A percentile compares a stretch with the other conserved stretches of the same genome.
These are phyloP conservation scores for Ardeotis arabs DNA, from an alignment of 2,113 vertebrate species.

Conservation along the genomic window DNA sequence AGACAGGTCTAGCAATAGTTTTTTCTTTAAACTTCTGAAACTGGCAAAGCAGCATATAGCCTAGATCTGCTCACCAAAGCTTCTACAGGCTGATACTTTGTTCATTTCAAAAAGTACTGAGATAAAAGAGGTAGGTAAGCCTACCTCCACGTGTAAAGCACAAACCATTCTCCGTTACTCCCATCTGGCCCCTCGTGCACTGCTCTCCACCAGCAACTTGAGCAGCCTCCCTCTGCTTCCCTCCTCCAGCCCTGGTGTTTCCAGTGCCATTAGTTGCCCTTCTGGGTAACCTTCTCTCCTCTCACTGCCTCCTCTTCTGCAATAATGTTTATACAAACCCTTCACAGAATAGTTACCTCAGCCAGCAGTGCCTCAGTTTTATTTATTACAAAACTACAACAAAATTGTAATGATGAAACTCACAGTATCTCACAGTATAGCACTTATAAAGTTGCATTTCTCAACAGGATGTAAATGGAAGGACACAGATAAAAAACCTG, in stretches of 20 bases:
- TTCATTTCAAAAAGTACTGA: not conserved
- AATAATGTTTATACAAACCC: not conserved
- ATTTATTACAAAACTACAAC: not conserved
- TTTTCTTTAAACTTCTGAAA: not conserved
- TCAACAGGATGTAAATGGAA: not conserved
- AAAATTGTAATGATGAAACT: not conserved
- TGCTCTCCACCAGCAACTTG: not conserved
- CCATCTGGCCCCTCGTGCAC: rapidly evolving
- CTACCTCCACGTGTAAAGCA: not conserved
- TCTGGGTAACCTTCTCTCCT: not conserved
- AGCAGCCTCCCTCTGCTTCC: not conserved
- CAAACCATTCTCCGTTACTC: not conserved
- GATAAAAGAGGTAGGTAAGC: not conserved
- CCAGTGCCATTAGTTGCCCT: not conserved
- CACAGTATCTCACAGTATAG: not conserved
- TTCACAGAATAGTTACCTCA: not conserved
- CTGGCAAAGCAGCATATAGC: not conserved
- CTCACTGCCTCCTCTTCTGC: not conserved
- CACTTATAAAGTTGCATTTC: not conserved
- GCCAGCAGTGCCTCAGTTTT: not conserved
- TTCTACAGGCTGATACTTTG: not conserved
- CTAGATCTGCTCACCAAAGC: not conserved
- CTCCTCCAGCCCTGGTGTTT: not conserved
- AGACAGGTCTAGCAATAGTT: not conserved
- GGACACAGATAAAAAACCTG: not conserved